These are phyloP conservation scores for Melospiza georgiana DNA, from an alignment of 2,113 vertebrate genomes.

Conservation along the genomic window DNA sequence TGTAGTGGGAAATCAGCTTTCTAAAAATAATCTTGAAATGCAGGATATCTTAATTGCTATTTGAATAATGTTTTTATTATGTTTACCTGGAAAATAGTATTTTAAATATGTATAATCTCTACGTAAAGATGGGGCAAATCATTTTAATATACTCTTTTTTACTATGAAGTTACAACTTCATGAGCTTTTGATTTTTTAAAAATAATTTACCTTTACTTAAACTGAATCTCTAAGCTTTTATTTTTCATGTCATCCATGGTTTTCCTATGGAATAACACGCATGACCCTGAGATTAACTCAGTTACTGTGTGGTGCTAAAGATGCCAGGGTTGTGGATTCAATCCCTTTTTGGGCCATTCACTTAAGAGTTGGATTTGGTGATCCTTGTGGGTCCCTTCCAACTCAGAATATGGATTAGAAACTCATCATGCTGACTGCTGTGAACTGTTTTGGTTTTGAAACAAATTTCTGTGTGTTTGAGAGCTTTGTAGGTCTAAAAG, in stretches of 20 bases:
- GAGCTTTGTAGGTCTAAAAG: neutral
- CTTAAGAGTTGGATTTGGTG: neutral
- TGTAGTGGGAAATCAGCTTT: neutral
- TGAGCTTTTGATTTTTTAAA: neutral
- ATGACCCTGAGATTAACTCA: neutral
- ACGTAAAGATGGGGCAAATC: neutral
- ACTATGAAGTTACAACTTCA: neutral
- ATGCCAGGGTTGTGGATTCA: neutral
- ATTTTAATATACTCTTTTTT: slow-evolving; percentile 19
- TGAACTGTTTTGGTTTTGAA: neutral
- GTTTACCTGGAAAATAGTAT: slow-evolving; percentile 37
- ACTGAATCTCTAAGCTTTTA: neutral
- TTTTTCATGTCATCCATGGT: neutral
- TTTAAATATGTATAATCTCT: slow-evolving; percentile 31
- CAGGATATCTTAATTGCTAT: neutral
- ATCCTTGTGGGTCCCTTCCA: neutral
- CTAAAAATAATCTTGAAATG: neutral
- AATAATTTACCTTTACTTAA: neutral
- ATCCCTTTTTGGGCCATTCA: neutral
- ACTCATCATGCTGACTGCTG: neutral
- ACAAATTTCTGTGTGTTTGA: neutral
- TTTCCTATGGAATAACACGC: neutral
- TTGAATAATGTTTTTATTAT: slow-evolving; percentile 35
- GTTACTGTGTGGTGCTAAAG: neutral
- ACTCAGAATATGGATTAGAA: neutral